These are phyloP conservation scores for Musca domestica DNA, from an alignment of 1,140 invertebrate genomes.

Conservation along the genomic window DNA sequence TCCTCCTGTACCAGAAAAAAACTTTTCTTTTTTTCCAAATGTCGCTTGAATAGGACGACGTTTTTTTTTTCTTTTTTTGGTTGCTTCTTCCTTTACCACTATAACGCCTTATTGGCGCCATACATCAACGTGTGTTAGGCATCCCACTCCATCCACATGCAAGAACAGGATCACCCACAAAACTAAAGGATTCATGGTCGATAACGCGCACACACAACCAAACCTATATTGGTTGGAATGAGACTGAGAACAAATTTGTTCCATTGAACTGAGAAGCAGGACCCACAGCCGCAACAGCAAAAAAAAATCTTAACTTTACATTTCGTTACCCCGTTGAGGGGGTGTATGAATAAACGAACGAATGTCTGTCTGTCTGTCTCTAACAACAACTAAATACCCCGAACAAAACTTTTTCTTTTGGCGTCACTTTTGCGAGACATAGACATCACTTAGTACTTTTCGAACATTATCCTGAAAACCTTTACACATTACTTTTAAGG, in stretches of 20 bases:
- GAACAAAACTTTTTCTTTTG: constrained; percentile 16
- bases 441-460: constrained; percentile 20
- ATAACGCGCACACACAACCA: background rate
- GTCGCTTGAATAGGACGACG: background rate
- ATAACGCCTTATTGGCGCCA: constrained; percentile 50
- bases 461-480: constrained; percentile 18
- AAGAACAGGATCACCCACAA: background rate
- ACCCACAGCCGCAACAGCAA: too few relatives aligned
- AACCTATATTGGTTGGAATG: background rate
- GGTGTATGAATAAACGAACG: background rate
- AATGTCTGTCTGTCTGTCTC: too few relatives aligned
- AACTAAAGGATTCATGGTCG: background rate
- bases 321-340: background rate
- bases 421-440: constrained; percentile 20
- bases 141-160: background rate
- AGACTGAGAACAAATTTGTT: background rate
- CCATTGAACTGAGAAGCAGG: background rate
- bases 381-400: too few relatives aligned
- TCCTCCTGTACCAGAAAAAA: constrained; percentile 1
- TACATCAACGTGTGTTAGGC: constrained; percentile 45
- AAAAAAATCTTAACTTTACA: constrained; percentile 19
- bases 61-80: background rate
- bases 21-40: constrained; percentile 11
- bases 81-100: background rate
- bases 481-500: constrained; percentile 10